Conservation (phyloP, 1,140 invertebrate species). For the Aricia agestis region DNA sequence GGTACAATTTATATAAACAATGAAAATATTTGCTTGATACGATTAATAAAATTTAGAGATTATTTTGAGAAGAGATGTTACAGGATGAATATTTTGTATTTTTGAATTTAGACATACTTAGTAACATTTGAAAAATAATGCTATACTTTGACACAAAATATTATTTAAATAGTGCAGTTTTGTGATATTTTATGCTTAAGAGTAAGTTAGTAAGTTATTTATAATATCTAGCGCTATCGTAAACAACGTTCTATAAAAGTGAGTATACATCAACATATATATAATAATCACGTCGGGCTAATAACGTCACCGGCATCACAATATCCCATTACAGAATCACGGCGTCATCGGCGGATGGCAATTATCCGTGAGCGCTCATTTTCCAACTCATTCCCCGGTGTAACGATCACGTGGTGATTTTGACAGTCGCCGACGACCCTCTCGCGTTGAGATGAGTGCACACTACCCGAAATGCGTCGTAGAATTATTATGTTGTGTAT, state of each 20-base stretch:
- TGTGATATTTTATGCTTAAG: too few species aligned
- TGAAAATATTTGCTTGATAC: not conserved
- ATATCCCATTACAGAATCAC: slow-evolving; percentile 68
- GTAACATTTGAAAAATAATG: too few species aligned
- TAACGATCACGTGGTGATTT: slow-evolving; percentile 72
- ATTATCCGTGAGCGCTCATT: slow-evolving; percentile 70
- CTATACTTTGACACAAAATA: too few species aligned
- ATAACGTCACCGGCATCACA: slow-evolving; percentile 57
- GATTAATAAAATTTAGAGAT: not conserved
- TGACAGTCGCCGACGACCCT: slow-evolving; percentile 57
- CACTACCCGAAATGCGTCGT: slow-evolving; percentile 10
- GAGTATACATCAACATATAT: not conserved
- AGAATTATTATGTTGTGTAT: not conserved
- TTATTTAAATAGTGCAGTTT: too few species aligned
- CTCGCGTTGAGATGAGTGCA: slow-evolving; percentile 26
- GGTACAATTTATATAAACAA: slow-evolving; percentile 7
- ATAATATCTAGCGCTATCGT: too few species aligned
- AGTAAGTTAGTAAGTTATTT: too few species aligned
- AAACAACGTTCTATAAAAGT: too few species aligned
- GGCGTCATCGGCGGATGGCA: slow-evolving; percentile 65
- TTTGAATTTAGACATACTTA: too few species aligned
- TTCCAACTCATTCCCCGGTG: slow-evolving; percentile 68
- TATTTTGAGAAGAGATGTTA: too few species aligned
- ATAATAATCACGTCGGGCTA: not conserved
- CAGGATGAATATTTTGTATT: too few species aligned